Base-by-base conservation (phyloP, 2,113 vertebrate genomes). In the Holacanthus passer region DNA sequence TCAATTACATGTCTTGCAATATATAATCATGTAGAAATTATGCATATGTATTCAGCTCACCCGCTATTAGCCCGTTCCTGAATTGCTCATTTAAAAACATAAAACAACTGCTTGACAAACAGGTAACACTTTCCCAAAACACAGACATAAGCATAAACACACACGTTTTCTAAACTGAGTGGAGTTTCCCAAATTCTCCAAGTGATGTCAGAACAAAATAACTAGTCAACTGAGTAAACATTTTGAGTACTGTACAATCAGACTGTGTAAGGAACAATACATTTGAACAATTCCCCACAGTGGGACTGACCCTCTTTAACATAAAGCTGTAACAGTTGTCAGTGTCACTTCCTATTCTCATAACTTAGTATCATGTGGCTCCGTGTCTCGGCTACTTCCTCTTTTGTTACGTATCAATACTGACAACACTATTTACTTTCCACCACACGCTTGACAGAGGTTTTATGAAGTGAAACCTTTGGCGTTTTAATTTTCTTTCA, bases 281-380 rank as follows among this genome's bases (percentile, higher is more conserved):
- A 31, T n/a, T 55, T 47, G 7, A 37, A 67, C 22, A 62, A 1
- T 13, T 47, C 56, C 66, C 52, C 65, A 24, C 16, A 73, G 39
- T n/a, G 87, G 84, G 81, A 76, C 32, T 80, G 63, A 32, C 85
- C 79, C 66, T 59, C 43, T 56, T 52, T 17, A 32, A 65, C 59
- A 74, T 63, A 52, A 20, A 72, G 67, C 68, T 47, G 13, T 58
- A 86, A 32, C 62, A 31, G 60, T 72, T 64, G 31, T 53, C 52
- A 43, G 39, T 78, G 77, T 89, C 77, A 91, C 88, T 93, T 94
- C 93, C 90, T 92, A 45, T 87, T 90, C 72, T 83, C 47, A 31
- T 29, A 77, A 60, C 64, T 67, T 55, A 65, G 27, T 17, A 71
- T 91, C 89, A 85, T 74, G 88, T 77, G 92, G 43, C 58, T 74